phyloP scores from a whole-genome alignment of 2,113 vertebrate genomes.

The Anoplopoma fimbria region DNA sequence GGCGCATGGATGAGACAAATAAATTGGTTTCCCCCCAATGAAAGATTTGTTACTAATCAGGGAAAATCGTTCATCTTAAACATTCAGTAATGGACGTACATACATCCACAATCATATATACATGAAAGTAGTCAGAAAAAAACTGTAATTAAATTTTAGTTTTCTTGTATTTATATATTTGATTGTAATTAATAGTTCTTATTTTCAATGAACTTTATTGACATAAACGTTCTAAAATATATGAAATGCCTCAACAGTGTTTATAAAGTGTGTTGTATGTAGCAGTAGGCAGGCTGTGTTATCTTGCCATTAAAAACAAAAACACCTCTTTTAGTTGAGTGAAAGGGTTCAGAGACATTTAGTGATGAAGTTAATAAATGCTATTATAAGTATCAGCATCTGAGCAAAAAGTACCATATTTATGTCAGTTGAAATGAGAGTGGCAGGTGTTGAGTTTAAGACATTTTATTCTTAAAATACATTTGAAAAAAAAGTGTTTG shows the following conservation, averaged over 20 bases:
- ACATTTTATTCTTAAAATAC: neutral
- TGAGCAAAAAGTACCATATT: neutral
- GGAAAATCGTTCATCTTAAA: neutral
- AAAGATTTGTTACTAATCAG: constrained; percentile 9
- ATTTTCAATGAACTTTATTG: neutral
- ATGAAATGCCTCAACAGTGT: neutral
- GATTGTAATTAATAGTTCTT: neutral
- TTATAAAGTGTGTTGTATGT: neutral
- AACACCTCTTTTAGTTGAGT: neutral
- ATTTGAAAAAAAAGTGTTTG: no score
- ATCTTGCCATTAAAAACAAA: neutral
- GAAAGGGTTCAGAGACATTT: neutral
- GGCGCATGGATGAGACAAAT: neutral
- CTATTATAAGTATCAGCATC: neutral
- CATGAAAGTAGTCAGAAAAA: neutral
- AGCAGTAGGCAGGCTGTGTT: neutral
- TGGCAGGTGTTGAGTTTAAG: neutral
- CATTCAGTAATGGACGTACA: neutral
- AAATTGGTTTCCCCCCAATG: neutral
- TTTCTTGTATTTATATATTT: neutral
- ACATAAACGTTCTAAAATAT: neutral
- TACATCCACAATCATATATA: neutral
- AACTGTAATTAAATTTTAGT: neutral
- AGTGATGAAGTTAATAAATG: neutral
- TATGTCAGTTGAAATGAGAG: neutral